Conservation (phyloP, 2,797 vertebrate genomes). For the Anas bahamensis region DNA sequence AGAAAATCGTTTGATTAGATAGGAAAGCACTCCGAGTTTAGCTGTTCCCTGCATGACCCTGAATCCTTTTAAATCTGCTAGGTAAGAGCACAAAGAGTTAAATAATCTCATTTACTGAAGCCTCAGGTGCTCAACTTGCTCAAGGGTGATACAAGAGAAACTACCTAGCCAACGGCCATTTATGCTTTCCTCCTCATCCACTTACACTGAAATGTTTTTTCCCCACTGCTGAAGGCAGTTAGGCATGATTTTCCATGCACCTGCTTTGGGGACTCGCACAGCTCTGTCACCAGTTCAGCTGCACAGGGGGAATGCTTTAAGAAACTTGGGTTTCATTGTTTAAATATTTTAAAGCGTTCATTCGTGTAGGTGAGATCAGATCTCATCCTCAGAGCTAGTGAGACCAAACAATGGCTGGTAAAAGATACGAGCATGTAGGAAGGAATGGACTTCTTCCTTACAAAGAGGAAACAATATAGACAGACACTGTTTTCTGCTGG, state of each 20-base stretch:
- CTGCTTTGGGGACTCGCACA: conserved; percentile 36
- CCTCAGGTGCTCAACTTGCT: neutral
- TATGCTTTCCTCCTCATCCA: neutral
- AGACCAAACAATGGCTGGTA: neutral
- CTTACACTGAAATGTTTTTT: neutral
- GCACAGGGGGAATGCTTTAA: neutral
- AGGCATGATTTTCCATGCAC: conserved; percentile 9
- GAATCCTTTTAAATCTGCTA: neutral
- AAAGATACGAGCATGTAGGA: neutral
- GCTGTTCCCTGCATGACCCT: neutral
- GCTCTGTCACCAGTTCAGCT: neutral
- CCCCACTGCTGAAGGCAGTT: neutral
- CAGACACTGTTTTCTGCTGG: conserved; percentile 31
- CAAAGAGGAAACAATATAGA: neutral
- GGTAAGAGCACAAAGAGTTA: neutral
- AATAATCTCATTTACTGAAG: neutral
- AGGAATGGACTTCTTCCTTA: neutral
- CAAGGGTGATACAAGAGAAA: neutral
- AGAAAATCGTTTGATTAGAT: neutral
- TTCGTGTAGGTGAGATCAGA: neutral
- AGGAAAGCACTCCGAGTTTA: neutral
- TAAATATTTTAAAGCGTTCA: neutral
- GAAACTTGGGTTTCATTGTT: neutral
- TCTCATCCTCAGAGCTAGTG: neutral
- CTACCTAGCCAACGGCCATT: neutral